Evolutionary conservation across 1,140 invertebrate genomes (phyloP), one percentile per base, ranked within the genome.

Genomic region (Anastatus disparis): DNA sequence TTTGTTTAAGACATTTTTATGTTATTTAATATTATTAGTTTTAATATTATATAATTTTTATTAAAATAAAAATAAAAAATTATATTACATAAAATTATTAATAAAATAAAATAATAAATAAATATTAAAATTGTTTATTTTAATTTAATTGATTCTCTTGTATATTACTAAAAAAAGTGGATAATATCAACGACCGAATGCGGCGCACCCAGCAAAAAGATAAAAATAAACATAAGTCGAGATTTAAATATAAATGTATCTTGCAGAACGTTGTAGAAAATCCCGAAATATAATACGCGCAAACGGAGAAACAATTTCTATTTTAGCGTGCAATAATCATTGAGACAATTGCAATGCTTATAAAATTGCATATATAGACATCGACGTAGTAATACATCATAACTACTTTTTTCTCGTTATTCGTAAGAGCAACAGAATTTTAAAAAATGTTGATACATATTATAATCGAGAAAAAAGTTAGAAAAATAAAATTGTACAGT

Each of bases 331-430:
- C 24, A 40, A 58, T 65, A 56, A 71, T 65, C 46, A 61, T 9
- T 58, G 55, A 71, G 62, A 61, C 53, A 65, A 59, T 59, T 71
- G 61, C 70, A 71, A 17, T 65, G 27, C 40, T 58, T 40, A 22
- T n/a, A n/a, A n/a, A n/a, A 65, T 48, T 59, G 26, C 26, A 64
- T 40, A 58, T 52, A 27, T 66, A 65, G 40, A 59, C 35, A 65
- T 71, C 26, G 52, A 44, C 24, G n/a, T 58, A 56, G 53, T 35
- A 35, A 35, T 56, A 58, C 20, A 64, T 48, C 24, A 31, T 46
- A 31, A 58, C 58, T 40, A 38, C 13, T 63, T 7, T 61, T 42
- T 31, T 46, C 17, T 24, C 2, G 27, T 52, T 58, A 22, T 61
- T 40, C 26, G 20, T 31, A 26, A 17, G 40, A 29, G 13, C n/a